These are phyloP conservation scores for Leptodactylus fallax DNA, from an alignment of 2,797 vertebrate genomes.

Conservation along the genomic window DNA sequence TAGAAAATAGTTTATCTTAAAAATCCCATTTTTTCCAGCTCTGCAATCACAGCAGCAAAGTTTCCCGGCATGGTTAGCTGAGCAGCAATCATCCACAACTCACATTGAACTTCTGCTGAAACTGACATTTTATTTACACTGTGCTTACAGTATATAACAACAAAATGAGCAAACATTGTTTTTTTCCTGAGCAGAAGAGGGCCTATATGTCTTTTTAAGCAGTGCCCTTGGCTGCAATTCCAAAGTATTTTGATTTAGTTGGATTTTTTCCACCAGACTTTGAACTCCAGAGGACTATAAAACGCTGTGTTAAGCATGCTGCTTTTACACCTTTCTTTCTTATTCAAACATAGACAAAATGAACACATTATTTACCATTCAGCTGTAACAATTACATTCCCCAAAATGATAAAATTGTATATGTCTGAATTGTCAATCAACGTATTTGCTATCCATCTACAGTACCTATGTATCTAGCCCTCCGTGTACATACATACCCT, in stretches of 20 bases:
- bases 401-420: neutral
- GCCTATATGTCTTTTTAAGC: constrained; percentile 45
- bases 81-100: constrained; percentile 54
- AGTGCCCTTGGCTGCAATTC: constrained; percentile 51
- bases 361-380: neutral
- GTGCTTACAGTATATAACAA: constrained; percentile 47
- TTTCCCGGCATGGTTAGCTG: constrained; percentile 51
- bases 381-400: neutral
- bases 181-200: constrained; percentile 32
- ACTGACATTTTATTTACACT: constrained; percentile 57
- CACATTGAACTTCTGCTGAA: constrained; percentile 38
- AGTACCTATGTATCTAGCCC: too few species aligned
- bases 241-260: constrained; percentile 45
- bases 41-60: constrained; percentile 37
- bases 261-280: constrained; percentile 35
- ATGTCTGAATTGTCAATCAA: neutral
- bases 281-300: constrained; percentile 31
- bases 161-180: constrained; percentile 52
- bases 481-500: too few species aligned
- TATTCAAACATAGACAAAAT: neutral
- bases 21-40: constrained; percentile 15
- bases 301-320: constrained; percentile 10
- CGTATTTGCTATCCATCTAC: too few species aligned
- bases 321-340: neutral
- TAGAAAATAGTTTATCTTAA: constrained; percentile 23